Evolutionary conservation across 2,113 vertebrate genomes (phyloP), one percentile per base, ranked within the genome.

Genomic region (Herpetotheres cachinnans): DNA sequence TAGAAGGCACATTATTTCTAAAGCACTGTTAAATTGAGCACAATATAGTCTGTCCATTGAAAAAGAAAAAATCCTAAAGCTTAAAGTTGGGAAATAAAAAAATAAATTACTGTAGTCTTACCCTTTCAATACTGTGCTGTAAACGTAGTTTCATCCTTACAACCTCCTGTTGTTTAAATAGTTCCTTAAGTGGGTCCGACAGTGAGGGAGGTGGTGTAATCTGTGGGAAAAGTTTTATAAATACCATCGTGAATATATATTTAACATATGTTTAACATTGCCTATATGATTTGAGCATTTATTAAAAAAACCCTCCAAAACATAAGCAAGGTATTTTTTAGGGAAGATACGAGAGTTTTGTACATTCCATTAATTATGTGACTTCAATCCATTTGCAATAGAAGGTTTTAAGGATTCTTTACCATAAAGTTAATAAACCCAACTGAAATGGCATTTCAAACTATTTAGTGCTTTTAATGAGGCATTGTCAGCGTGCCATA

Each of bases 61-160:
- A 85, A 86, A 76, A 26, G 5, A 22, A 67, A 82, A 73, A 76
- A 5, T 4, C 16, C 16, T 38, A 49, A 70, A 82, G 42, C 30
- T 83, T 63, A 8, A 63, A 78, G 27, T 8, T 16, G 26, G 11
- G 24, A 85, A 77, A 93, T 63, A 67, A 76, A 59, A n/a, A 56
- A 84, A 12, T 4, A 20, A n/a, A 66, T 70, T n/a, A 59, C 16
- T 65, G 49, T 14, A 77, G 5, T 47, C 97, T 90, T 96, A 99
- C 99, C 98, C 99, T 98, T 97, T 99, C 99, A 70, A 99, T 99
- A 97, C 99, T 99, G 98, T 99, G 99, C 65, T 99, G 99, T 46
- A 99, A 98, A 71, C 99, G 98, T 3, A 99, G 98, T 71, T 99
- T 99, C 99, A 99, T 99, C n/a, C 99, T 99, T 59, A 99, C 98